Percentiles rank a stretch among this genome's conserved stretches.
Conservation (phyloP, 2,113 vertebrate genomes). For the Nibea coibor region DNA sequence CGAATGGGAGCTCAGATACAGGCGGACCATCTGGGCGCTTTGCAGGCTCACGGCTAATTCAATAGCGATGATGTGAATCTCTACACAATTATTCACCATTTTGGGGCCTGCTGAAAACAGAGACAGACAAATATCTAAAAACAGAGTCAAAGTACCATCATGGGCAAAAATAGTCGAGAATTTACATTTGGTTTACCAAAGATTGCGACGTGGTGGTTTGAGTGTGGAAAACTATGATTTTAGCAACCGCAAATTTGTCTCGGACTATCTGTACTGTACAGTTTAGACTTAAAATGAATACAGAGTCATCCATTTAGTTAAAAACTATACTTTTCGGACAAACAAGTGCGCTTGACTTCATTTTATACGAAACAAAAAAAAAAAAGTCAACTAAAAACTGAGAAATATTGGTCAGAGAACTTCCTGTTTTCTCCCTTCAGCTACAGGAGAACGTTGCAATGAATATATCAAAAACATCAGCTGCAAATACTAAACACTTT, state of each 20-base stretch:
- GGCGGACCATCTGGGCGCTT: conserved; percentile 17
- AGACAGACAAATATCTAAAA: conserved; percentile 21
- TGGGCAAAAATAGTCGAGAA: conserved; percentile 21
- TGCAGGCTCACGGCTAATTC: conserved; percentile 8
- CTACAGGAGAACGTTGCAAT: neutral
- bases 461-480: neutral
- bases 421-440: conserved; percentile 3
- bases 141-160: neutral
- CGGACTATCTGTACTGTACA: neutral
- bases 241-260: neutral
- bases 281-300: conserved; percentile 3
- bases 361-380: neutral
- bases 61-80: neutral
- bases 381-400: neutral
- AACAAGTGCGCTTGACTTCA: neutral
- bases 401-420: neutral
- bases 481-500: neutral
- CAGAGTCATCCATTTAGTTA: neutral
- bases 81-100: conserved; percentile 10
- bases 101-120: conserved; percentile 15
- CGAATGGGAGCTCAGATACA: neutral
- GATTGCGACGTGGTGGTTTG: conserved; percentile 6
- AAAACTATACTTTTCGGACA: neutral
- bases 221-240: conserved; percentile 20
- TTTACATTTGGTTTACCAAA: conserved; percentile 31